A percentile compares a stretch with the other conserved stretches of the same genome.
Conservation (phyloP, 2,888 invertebrate species). For the Sphinx pinastri region DNA sequence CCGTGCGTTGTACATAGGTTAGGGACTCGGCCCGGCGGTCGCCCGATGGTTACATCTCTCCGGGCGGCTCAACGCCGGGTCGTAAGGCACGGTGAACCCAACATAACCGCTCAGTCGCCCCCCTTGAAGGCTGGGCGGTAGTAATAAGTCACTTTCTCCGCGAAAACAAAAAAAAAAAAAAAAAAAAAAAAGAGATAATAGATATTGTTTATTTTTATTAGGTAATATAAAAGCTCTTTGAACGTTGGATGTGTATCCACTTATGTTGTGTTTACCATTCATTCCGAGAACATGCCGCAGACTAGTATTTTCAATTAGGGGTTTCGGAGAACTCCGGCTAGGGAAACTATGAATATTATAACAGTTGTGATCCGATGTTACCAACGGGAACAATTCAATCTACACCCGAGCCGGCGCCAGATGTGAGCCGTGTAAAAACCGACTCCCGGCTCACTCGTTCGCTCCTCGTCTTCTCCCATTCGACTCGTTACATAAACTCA, state of each 20-base stretch:
- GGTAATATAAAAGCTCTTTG: constrained; percentile 18
- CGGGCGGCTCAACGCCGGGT: too few relatives aligned
- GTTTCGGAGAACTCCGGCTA: constrained; percentile 29
- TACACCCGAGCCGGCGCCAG: constrained; percentile 25
- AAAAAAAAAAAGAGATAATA: constrained; percentile 19
- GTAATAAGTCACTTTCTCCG: too few relatives aligned
- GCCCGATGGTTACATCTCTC: too few relatives aligned
- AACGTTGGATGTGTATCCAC: constrained; percentile 12
- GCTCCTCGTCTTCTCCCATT: constrained; percentile 52
- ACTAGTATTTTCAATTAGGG: constrained; percentile 31
- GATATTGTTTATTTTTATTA: constrained; percentile 23
- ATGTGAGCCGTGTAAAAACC: constrained; percentile 12
- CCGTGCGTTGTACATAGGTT: too few relatives aligned
- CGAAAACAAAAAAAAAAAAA: too few relatives aligned
- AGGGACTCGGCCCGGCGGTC: too few relatives aligned
- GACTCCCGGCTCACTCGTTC: constrained; percentile 47
- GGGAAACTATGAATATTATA: constrained; percentile 38
- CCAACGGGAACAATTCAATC: constrained; percentile 29
- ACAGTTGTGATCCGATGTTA: constrained; percentile 34
- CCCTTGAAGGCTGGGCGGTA: too few relatives aligned
- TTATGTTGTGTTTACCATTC: constrained; percentile 23
- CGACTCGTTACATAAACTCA: constrained; percentile 37
- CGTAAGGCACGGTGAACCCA: too few relatives aligned
- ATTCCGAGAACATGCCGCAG: constrained; percentile 5
- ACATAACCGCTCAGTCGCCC: too few relatives aligned